A percentile compares a stretch with the other conserved stretches of the same genome.
phyloP scores from a whole-genome alignment of 2,797 vertebrate species.

The Acomys russatus region DNA sequence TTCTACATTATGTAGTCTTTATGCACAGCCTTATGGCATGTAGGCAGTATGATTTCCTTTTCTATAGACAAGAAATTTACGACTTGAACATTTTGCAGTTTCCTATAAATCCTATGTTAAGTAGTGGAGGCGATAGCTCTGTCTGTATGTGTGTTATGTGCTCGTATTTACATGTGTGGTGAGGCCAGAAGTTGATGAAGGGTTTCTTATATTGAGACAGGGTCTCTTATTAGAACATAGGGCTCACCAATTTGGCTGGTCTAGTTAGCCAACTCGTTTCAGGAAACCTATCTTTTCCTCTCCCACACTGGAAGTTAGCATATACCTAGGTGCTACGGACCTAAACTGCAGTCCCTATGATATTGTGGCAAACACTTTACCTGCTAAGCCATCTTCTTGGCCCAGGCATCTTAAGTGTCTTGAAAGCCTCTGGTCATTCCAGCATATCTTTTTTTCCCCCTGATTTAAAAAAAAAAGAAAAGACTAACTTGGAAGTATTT shows the following conservation, averaged over 20 bases:
- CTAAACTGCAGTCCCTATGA: neutral
- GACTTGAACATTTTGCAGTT: neutral
- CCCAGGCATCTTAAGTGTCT: conserved; percentile 26
- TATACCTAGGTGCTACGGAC: neutral
- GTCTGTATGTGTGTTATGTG: neutral
- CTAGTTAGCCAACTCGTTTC: neutral
- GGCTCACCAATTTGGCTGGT: neutral
- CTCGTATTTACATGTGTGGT: neutral
- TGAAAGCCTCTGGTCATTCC: neutral
- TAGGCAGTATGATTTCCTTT: neutral
- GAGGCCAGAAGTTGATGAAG: neutral
- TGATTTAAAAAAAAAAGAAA: neutral
- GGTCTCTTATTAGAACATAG: neutral
- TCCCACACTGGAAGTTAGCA: neutral
- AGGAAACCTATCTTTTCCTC: neutral
- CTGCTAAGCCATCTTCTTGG: neutral
- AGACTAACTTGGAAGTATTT: neutral
- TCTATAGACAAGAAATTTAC: neutral
- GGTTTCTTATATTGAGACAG: neutral
- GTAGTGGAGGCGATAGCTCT: neutral
- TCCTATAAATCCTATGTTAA: neutral
- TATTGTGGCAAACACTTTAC: neutral
- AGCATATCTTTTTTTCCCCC: neutral
- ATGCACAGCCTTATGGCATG: neutral
- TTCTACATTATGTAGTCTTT: neutral